A percentile compares a stretch with the other conserved stretches of the same genome.
Conservation (phyloP, 2,113 vertebrate species). For the Alouatta palliata region DNA sequence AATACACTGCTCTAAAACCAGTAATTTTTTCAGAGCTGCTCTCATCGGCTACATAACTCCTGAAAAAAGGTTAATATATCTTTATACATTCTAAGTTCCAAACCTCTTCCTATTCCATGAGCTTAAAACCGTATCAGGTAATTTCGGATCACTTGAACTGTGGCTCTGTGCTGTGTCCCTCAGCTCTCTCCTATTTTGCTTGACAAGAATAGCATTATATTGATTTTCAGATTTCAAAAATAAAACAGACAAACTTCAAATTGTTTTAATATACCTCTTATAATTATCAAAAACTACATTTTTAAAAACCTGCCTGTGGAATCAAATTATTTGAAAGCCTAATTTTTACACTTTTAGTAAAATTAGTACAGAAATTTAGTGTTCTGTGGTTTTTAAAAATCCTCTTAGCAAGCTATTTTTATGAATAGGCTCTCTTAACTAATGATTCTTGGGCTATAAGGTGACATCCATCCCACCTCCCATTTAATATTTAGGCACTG, state of each 20-base stretch:
- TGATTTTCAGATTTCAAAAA: slow-evolving; percentile 26
- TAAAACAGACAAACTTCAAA: slow-evolving; percentile 29
- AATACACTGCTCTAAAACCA: neutral
- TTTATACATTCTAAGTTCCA: slow-evolving; percentile 46
- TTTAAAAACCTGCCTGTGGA: neutral
- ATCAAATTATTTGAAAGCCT: slow-evolving; percentile 5
- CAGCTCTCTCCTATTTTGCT: neutral
- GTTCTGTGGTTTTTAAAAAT: neutral
- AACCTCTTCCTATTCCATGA: slow-evolving; percentile 33
- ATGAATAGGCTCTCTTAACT: neutral
- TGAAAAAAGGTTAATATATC: slow-evolving; percentile 64
- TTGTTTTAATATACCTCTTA: neutral
- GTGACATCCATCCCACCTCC: neutral
- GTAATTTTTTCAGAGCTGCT: neutral
- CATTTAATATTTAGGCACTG: neutral
- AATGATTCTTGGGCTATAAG: neutral
- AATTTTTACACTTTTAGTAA: neutral
- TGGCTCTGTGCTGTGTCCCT: neutral
- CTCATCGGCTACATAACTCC: slow-evolving; percentile 28
- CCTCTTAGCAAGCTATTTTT: neutral
- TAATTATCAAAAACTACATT: slow-evolving; percentile 18
- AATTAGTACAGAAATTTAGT: neutral
- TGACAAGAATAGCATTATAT: neutral
- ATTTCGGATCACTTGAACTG: slow-evolving; percentile 44
- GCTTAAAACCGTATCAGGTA: slow-evolving; percentile 55